Conservation (phyloP, 2,113 vertebrate genomes). For the Manacus vitellinus region DNA sequence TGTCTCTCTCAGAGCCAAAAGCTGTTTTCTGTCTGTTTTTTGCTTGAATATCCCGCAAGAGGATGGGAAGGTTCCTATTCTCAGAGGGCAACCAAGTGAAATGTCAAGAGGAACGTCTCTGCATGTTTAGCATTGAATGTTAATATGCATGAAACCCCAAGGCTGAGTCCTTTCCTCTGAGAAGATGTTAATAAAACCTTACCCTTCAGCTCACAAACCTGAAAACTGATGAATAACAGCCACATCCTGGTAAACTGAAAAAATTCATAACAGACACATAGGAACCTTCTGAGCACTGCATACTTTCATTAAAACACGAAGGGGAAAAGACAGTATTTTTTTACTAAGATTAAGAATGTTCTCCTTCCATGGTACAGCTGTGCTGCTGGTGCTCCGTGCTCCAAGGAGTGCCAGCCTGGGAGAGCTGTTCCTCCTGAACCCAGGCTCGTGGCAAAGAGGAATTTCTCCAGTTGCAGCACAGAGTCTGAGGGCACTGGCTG, state of each 20-base stretch:
- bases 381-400: accelerated
- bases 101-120: background rate
- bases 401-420: background rate
- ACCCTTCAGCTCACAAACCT: background rate
- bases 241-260: background rate
- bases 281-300: background rate
- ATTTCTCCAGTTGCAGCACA: background rate
- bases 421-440: background rate
- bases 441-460: background rate
- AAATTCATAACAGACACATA: background rate
- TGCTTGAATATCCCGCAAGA: background rate
- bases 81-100: background rate
- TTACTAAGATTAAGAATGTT: background rate
- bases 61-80: background rate
- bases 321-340: accelerated
- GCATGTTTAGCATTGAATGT: background rate
- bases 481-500: background rate
- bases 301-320: background rate
- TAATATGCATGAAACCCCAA: constrained; percentile 24
- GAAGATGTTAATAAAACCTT: background rate
- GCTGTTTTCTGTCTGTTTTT: background rate
- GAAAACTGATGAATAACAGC: background rate
- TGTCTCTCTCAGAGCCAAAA: background rate
- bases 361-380: background rate
- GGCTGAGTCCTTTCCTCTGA: background rate